Conservation (phyloP, 1,140 invertebrate genomes). For the Drosophila repleta region DNA sequence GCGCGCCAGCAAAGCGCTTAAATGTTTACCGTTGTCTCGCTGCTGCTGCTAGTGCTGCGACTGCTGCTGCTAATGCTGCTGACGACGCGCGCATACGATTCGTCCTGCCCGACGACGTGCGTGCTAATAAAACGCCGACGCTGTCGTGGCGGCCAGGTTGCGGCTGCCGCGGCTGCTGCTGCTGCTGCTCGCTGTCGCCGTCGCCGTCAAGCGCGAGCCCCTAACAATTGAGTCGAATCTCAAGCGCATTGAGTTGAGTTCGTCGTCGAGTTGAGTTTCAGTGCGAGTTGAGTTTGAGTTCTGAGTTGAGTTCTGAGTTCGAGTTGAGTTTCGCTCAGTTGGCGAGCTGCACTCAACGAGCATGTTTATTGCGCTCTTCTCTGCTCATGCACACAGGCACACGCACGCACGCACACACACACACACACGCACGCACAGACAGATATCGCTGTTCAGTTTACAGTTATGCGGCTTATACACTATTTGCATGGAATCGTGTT, state of each 20-base stretch:
- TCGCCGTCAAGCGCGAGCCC: constrained; percentile 11
- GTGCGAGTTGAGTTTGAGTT: constrained; percentile 1
- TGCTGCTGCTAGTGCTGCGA: constrained; percentile 17
- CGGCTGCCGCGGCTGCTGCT: constrained; percentile 10
- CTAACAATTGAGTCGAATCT: constrained; percentile 32
- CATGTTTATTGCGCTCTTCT: constrained; percentile 15
- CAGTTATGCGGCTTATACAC: constrained; percentile 2
- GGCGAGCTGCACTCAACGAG: constrained; percentile 30
- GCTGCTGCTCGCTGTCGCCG: not conserved
- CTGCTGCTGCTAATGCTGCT: constrained; percentile 13
- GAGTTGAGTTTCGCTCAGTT: not conserved
- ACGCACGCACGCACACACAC: not conserved
- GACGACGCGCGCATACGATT: constrained; percentile 59
- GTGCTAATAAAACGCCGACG: constrained; percentile 70
- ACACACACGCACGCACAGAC: not conserved
- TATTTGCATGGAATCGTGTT: constrained; percentile 28
- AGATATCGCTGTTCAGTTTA: too few relatives aligned
- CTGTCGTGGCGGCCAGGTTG: constrained; percentile 33
- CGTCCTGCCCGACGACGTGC: constrained; percentile 78
- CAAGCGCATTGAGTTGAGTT: constrained; percentile 25
- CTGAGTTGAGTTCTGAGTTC: constrained; percentile 19
- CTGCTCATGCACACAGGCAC: not conserved
- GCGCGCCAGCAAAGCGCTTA: constrained; percentile 28
- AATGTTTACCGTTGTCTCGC: constrained; percentile 34
- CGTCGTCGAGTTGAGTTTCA: not conserved